Percentiles rank a stretch among this genome's conserved stretches.
Conservation (phyloP, 2,113 vertebrate species). For the Poeciliopsis turrubarensis region DNA sequence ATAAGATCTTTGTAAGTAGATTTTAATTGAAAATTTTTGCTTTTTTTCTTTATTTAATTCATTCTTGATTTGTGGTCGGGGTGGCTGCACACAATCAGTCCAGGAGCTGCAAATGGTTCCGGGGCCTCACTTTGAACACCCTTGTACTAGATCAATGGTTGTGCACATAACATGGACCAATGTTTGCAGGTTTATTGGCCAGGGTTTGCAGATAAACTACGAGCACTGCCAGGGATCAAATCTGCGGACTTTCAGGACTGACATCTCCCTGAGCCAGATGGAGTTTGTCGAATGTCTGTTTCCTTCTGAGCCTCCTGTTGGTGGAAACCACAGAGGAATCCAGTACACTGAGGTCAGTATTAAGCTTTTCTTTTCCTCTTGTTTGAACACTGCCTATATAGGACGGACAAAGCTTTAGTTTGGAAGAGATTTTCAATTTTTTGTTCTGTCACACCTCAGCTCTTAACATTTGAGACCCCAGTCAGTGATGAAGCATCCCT, state of each 20-base stretch:
- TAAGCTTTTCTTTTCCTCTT: conserved; percentile 2
- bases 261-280: conserved; percentile 87
- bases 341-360: conserved; percentile 91
- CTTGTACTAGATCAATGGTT: neutral
- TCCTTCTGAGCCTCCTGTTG: conserved; percentile 82
- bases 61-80: too few relatives aligned
- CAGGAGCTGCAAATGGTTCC: too few relatives aligned
- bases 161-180: neutral
- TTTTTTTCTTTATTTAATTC: too few relatives aligned
- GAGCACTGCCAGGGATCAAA: conserved; percentile 90
- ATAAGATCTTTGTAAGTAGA: too few relatives aligned
- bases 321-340: conserved; percentile 77
- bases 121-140: too few relatives aligned
- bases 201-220: conserved; percentile 88
- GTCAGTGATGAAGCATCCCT: conserved; percentile 69
- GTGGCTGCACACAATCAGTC: too few relatives aligned
- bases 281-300: conserved; percentile 95
- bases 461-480: conserved; percentile 87
- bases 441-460: conserved; percentile 78
- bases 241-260: conserved; percentile 86
- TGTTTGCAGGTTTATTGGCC: conserved; percentile 87
- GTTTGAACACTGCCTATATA: neutral
- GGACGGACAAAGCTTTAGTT: neutral
- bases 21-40: too few relatives aligned
- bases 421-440: conserved; percentile 19